A percentile compares a stretch with the other conserved stretches of the same genome.
These are phyloP conservation scores for Cantharis lateralis DNA, from an alignment of 2,888 invertebrate species.

Conservation along the genomic window DNA sequence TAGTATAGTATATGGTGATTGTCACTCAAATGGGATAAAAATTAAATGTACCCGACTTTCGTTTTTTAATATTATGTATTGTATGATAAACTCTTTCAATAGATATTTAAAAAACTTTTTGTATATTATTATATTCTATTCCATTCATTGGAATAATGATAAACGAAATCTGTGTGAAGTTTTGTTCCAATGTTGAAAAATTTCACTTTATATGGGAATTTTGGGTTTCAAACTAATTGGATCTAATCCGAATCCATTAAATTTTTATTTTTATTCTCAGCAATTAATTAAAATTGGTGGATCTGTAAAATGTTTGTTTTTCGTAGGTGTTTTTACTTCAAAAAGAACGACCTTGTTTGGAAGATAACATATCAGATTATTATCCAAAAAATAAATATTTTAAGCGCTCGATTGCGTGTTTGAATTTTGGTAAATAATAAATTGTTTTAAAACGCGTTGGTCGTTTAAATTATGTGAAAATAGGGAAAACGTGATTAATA, in stretches of 20 bases:
- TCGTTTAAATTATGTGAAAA: background rate
- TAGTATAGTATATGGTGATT: background rate
- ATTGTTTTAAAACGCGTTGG: background rate
- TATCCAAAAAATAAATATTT: background rate
- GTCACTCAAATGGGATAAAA: background rate
- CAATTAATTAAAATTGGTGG: too few species aligned
- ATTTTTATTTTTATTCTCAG: too few species aligned
- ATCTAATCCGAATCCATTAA: too few species aligned
- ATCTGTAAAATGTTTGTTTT: too few species aligned
- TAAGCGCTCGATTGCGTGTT: background rate
- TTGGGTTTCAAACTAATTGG: background rate
- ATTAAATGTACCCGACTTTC: background rate
- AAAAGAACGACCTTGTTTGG: background rate
- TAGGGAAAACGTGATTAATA: background rate
- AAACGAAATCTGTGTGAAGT: background rate
- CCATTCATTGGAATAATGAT: background rate
- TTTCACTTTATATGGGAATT: background rate
- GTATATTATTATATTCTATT: background rate
- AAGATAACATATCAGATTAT: background rate
- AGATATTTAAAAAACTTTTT: background rate
- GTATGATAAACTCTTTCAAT: background rate
- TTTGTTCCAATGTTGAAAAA: background rate
- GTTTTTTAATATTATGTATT: background rate
- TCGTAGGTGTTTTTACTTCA: too few species aligned
- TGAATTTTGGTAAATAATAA: background rate